Evolutionary conservation across 1,140 invertebrate genomes (phyloP), one percentile per base, ranked within the genome.

Genomic region (Maniola jurtina): DNA sequence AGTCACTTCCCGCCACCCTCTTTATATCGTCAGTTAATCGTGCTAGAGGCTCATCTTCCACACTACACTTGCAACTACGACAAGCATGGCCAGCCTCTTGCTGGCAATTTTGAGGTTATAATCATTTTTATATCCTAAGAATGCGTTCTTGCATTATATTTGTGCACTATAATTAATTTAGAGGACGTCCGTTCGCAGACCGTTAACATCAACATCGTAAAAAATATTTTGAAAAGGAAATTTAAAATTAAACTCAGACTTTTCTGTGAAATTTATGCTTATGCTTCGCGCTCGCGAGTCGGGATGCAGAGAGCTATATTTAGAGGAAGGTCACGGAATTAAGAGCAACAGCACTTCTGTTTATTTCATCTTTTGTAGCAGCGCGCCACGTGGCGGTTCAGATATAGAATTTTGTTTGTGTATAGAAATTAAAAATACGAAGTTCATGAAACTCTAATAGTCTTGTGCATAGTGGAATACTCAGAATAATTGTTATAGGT

Each of bases 281-380:
- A 9, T 11, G 42, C 13, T 13, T 1, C 25, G 25, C 25, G 25
- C 25, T 25, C 25, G 45, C 0, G 8, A 52, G 3, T 52, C 48
- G 48, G 48, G 14, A 9, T 3, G 48, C 16, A 14, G 14, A 9
- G 14, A 9, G 48, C 16, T 52, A 52, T 52, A 52, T 52, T 16
- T 52, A 52, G 16, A 16, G 14, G 14, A 52, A 52, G 48, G 48
- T 52, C 48, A 11, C 48, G 7, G 48, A 9, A 52, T 16, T 52
- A 52, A 52, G 48, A 52, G 48, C 48, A 52, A 52, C 16, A 50
- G 15, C 47, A 52, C 15, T 52, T 9, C 14, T 16, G 48, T 52
- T 52, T 52, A 52, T 45, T 13, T 45, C 42, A n/a, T 45, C 48
- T 52, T 14, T 6, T 25, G 16, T 25, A 9, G 48, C 15, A 25